Percentiles rank a stretch among this genome's conserved stretches.
phyloP scores from a whole-genome alignment of 2,113 vertebrate species.

The Centrocercus urophasianus region DNA sequence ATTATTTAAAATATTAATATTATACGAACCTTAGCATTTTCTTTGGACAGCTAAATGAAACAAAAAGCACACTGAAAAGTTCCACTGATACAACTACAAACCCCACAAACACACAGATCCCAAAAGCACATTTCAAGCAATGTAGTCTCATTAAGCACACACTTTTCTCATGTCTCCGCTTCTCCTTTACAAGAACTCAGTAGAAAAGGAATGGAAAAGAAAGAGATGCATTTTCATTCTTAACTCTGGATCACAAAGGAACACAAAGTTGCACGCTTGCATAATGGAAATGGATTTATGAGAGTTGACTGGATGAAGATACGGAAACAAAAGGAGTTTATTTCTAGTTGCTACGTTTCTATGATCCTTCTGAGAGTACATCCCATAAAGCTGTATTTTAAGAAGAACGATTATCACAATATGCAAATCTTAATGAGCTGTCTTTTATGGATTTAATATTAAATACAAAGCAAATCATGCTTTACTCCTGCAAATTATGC shows the following conservation, averaged over 20 bases:
- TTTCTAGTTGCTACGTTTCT: neutral
- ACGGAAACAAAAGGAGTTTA: neutral
- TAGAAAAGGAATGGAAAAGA: neutral
- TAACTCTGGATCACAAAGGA: neutral
- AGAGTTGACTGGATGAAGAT: neutral
- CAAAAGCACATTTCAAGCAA: neutral
- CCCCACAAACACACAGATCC: neutral
- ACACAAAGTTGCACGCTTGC: neutral
- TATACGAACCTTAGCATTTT: neutral
- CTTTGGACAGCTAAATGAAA: neutral
- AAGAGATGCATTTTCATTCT: neutral
- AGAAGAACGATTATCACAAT: neutral
- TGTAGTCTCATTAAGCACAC: neutral
- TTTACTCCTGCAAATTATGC: neutral
- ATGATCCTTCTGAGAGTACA: neutral
- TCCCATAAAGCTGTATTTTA: neutral
- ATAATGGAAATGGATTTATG: neutral
- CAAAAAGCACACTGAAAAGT: neutral
- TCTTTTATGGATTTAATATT: neutral
- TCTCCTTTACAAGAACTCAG: neutral
- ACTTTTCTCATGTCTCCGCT: neutral
- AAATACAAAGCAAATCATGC: neutral
- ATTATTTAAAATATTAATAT: neutral
- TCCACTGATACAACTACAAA: neutral
- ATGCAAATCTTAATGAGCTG: neutral